phyloP scores from a whole-genome alignment of 2,797 vertebrate species.

The Aulostomus chinensis region DNA sequence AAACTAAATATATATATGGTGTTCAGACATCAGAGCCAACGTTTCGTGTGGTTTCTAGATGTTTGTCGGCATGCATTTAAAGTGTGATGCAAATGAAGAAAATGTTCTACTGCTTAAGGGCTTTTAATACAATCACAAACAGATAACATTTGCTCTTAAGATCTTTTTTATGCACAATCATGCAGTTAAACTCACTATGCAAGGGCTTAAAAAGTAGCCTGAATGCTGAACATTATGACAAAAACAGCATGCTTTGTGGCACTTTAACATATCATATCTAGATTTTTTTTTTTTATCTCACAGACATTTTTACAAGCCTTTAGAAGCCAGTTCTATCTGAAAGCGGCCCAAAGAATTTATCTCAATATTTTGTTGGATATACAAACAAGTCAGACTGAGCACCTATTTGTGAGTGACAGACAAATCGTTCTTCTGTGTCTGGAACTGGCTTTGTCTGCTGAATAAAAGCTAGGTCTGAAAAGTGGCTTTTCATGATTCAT shows the following conservation, averaged over 20 bases:
- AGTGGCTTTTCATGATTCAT: constrained; percentile 27
- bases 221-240: too few relatives aligned
- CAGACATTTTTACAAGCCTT: too few relatives aligned
- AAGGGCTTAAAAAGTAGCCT: too few relatives aligned
- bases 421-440: constrained; percentile 26
- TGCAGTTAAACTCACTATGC: too few relatives aligned
- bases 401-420: constrained; percentile 28
- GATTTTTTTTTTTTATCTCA: too few relatives aligned
- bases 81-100: constrained; percentile 6
- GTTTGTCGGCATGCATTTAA: constrained; percentile 3
- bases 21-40: not conserved
- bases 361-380: constrained; percentile 16
- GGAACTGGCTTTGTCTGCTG: constrained; percentile 27
- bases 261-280: too few relatives aligned
- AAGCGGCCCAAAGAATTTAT: constrained; percentile 22
- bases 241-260: too few relatives aligned
- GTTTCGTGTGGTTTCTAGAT: too few relatives aligned
- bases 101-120: not conserved
- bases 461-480: constrained; percentile 35
- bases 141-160: constrained; percentile 9
- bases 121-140: not conserved
- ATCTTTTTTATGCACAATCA: not conserved
- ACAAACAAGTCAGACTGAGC: constrained; percentile 15
- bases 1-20: not conserved
- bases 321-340: constrained; percentile 11